Conservation (phyloP, 1,140 invertebrate species). For the Drosophila bipectinata region DNA sequence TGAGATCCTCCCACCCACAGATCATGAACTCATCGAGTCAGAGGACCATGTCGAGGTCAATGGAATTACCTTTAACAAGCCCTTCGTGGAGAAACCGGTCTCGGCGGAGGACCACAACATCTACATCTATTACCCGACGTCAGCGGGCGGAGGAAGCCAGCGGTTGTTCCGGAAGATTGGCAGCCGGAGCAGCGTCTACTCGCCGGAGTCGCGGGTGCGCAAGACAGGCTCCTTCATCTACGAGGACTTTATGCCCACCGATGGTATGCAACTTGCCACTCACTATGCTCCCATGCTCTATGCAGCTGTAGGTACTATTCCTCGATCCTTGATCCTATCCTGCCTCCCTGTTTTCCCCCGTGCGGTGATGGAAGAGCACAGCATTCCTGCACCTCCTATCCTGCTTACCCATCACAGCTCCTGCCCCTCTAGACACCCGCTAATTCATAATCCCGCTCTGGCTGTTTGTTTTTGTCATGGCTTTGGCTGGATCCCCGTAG, state of each 20-base stretch:
- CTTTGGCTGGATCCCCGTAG: conserved; percentile 22
- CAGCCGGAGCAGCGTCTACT: conserved; percentile 98
- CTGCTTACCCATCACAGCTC: neutral
- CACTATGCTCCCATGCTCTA: conserved; percentile 35
- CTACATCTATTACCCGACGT: conserved; percentile 99
- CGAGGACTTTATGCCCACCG: conserved; percentile 99
- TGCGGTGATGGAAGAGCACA: neutral
- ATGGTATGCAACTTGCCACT: conserved; percentile 88
- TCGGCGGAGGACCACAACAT: conserved; percentile 99
- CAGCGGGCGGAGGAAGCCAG: conserved; percentile 98
- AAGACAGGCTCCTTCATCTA: conserved; percentile 99
- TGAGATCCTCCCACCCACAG: conserved; percentile 83
- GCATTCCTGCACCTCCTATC: neutral
- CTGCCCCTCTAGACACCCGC: neutral
- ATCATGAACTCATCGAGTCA: conserved; percentile 96
- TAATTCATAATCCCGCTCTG: conserved; percentile 18
- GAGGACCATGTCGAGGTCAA: conserved; percentile 99
- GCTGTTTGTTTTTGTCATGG: conserved; percentile 38
- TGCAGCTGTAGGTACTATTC: conserved; percentile 26
- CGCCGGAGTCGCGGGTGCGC: conserved; percentile 96
- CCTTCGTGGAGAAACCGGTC: conserved; percentile 94
- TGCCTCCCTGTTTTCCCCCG: neutral
- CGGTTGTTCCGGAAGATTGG: conserved; percentile 99
- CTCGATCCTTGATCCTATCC: neutral
- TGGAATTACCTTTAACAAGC: conserved; percentile 98